Conservation (phyloP, 1,140 invertebrate species). For the Neodiprion lecontei region DNA sequence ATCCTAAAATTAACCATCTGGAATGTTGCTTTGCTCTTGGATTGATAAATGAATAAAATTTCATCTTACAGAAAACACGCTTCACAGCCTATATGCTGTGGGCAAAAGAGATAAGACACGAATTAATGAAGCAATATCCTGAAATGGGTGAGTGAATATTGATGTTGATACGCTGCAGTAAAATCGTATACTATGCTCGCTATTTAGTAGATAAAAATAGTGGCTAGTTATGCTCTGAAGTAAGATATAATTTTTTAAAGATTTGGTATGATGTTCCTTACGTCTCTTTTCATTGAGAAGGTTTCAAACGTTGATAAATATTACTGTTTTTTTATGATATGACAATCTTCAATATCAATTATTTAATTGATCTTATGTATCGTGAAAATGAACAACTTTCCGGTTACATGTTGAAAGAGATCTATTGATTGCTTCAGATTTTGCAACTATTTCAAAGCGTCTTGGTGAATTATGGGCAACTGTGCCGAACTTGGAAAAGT, state of each 20-base stretch:
- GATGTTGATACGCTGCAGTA: constrained; percentile 25
- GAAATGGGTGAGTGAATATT: constrained; percentile 69
- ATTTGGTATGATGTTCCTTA: constrained; percentile 37
- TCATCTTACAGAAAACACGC: constrained; percentile 70
- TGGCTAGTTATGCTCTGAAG: constrained; percentile 10
- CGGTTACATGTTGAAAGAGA: neutral
- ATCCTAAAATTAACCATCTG: neutral
- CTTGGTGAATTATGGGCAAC: constrained; percentile 86
- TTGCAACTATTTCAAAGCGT: constrained; percentile 78
- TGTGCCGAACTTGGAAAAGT: constrained; percentile 66
- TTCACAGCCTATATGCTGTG: constrained; percentile 91
- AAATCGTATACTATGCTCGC: neutral
- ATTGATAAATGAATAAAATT: constrained; percentile 22
- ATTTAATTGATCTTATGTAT: constrained; percentile 11
- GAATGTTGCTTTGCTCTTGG: neutral
- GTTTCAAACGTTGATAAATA: neutral
- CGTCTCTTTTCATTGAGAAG: constrained; percentile 35
- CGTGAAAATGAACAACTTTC: neutral
- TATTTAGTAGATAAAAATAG: neutral
- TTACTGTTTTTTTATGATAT: constrained; percentile 2
- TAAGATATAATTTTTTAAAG: constrained; percentile 26
- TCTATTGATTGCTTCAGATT: constrained; percentile 64
- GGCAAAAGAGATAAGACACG: constrained; percentile 82
- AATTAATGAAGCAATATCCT: constrained; percentile 74
- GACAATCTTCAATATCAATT: constrained; percentile 6